Conservation (phyloP, 2,797 vertebrate genomes). For the Anguilla marmorata region DNA sequence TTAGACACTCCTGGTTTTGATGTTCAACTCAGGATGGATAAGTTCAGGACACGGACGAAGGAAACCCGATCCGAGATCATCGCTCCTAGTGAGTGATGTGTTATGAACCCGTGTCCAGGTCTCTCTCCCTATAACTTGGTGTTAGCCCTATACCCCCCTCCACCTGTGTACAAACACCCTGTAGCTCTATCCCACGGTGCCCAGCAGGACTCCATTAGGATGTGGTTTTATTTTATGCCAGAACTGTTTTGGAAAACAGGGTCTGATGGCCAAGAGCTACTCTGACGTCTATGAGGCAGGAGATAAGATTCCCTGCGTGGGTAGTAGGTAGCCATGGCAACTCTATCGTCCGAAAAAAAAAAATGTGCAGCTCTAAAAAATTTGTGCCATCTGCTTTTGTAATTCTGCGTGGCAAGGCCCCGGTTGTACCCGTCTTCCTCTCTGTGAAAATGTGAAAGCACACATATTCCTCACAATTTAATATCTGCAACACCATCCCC, state of each 20-base stretch:
- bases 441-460: background rate
- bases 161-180: background rate
- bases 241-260: background rate
- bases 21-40: no score
- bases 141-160: background rate
- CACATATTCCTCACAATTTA: background rate
- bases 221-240: background rate
- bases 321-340: constrained; percentile 32
- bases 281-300: background rate
- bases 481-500: background rate
- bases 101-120: background rate
- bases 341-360: constrained; percentile 8
- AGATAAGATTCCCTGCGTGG: constrained; percentile 1
- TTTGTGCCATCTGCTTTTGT: constrained; percentile 23
- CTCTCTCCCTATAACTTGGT: background rate
- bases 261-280: background rate
- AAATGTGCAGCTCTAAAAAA: constrained; percentile 14
- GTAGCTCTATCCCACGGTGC: background rate
- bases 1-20: no score
- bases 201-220: background rate
- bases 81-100: no score
- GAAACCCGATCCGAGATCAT: no score
- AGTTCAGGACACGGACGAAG: no score
- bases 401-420: constrained; percentile 6
- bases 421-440: background rate